phyloP scores from a whole-genome alignment of 2,888 invertebrate species.

The Megalurothrips usitatus region DNA sequence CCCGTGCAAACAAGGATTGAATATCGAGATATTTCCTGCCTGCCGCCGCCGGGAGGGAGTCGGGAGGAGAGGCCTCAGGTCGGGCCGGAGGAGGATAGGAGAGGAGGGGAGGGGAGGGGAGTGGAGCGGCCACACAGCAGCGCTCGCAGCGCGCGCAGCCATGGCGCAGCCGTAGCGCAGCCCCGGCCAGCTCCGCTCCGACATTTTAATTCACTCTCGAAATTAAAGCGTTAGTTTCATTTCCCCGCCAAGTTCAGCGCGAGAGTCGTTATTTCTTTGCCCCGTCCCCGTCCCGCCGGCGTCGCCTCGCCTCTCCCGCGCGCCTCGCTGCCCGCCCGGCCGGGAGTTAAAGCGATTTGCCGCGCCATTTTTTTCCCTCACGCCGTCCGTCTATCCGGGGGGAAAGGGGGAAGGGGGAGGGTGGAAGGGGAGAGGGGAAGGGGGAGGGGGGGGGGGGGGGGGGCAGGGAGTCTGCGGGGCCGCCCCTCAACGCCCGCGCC shows the following conservation, averaged over 20 bases:
- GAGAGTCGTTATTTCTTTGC: neutral
- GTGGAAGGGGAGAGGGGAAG: neutral
- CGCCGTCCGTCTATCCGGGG: neutral
- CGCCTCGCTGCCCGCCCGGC: neutral
- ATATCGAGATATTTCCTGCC: no score
- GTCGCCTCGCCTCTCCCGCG: neutral
- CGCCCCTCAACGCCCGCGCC: neutral
- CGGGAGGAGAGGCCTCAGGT: no score
- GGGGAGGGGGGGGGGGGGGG: neutral
- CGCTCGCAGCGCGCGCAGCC: no score
- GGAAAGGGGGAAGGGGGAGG: neutral
- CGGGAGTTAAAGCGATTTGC: neutral
- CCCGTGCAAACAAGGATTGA: no score
- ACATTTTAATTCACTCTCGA: neutral
- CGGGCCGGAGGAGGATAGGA: no score
- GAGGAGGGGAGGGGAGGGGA: no score
- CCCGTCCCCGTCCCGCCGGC: no score
- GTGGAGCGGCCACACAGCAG: no score
- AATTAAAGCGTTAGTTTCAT: slow-evolving; percentile 4
- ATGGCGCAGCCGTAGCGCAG: no score
- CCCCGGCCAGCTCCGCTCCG: no score
- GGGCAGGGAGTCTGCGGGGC: neutral
- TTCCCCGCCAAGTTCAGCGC: neutral
- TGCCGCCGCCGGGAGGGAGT: no score
- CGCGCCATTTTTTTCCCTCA: neutral